Evolutionary conservation across 1,140 invertebrate species (phyloP), one percentile per base, ranked within the genome.

Genomic region (Bombus ignitus): DNA sequence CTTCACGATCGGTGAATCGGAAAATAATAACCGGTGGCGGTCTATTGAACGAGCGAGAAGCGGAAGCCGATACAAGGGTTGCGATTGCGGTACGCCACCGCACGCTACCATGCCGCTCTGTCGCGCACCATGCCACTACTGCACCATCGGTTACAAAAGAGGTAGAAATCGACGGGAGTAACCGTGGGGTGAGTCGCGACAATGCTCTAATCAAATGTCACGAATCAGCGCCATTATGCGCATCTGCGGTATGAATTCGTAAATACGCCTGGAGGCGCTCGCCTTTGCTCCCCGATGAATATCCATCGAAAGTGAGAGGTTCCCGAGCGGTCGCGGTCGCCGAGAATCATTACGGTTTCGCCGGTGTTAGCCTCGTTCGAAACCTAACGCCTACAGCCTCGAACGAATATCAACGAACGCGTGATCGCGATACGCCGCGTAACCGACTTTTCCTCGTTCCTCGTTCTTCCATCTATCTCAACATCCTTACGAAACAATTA

Each of bases 171-270:
- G 83, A 32, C 86, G 89, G 90, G 91, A 87, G 91, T 87, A 86
- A 42, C 59, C 28, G 87, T 90, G 86, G 90, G 92, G 91, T 89
- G 88, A 92, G 88, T 76, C 79, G 90, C 93, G 94, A 94, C 94
- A 94, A 94, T 95, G 91, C 94, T 94, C 93, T 95, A 95, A 95
- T 95, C 94, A 95, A 95, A 95, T 95, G 93, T 94, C 94, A 95
- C 92, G 94, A 95, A 95, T 95, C 94, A 94, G 94, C 93, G 92
- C 92, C 92, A 94, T 94, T 94, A 94, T 94, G 93, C 93, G 93
- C 94, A 95, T 95, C 94, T 95, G 94, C 93, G 92, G 89, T 92
- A 91, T 94, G 94, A 95, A 95, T 95, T 94, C 94, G 93, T 94
- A 94, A 95, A 95, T 94, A 94, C 92, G 91, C 93, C 94, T 89